Evolutionary conservation across 2,888 invertebrate species (phyloP), one percentile per base, ranked within the genome.

Genomic region (Drosophila yooni): DNA sequence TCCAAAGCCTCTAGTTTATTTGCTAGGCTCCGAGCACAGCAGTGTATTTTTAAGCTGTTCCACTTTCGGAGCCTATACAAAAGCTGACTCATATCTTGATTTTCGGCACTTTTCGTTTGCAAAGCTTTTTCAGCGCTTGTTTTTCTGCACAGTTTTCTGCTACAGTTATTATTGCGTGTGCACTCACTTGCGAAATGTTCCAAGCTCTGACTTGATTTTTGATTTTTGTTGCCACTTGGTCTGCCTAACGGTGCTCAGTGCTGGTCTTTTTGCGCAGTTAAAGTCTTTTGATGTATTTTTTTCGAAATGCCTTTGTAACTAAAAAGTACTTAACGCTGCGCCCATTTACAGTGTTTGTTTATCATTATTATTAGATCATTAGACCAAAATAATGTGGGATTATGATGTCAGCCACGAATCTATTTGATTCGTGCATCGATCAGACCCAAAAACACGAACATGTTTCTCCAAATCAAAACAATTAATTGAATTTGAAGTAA

Each of bases 91-190:
- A 69, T 46, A 36, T 10, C 61, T 71, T 31, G 52, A 61, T 54
- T 78, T 68, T 74, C 40, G 74, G 63, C 61, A 27, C 33, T 54
- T 63, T 46, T 15, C 46, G 46, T 46, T 46, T 46, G 46, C 8
- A 8, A 15, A 25, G 4, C 46, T n/a, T 46, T 43, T 29, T 21
- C 13, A 34, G 48, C 38, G 15, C 27, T 27, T 8, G 57, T 29
- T 34, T 33, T 74, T 75, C 81, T 59, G 77, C 73, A 68, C 64
- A 60, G 65, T 61, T 70, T 77, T 79, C 79, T 74, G 79, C 83
- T 88, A 89, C 88, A 78, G 88, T 86, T 88, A 77, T 72, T 85
- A 66, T 81, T 82, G 75, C 73, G 76, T 77, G 70, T 74, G 68
- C 68, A 64, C 60, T 72, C 72, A 56, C 76, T 83, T 82, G 82